phyloP scores from a whole-genome alignment of 2,113 vertebrate genomes.

The Pipra filicauda region DNA sequence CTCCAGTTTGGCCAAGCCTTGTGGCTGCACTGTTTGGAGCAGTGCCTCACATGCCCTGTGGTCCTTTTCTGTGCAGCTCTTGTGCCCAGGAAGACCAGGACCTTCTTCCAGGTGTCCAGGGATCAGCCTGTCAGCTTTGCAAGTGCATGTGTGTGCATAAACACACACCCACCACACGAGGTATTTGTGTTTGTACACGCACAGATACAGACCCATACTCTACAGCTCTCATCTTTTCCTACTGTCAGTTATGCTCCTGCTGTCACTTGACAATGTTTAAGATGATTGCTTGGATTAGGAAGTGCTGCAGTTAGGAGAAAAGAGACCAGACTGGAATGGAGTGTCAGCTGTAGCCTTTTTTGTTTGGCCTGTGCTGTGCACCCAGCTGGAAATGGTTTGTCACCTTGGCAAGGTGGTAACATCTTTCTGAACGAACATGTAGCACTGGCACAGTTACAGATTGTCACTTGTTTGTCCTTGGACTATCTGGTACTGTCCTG shows the following conservation, averaged over 20 bases:
- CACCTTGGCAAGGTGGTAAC: neutral
- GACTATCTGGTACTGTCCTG: neutral
- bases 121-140: neutral
- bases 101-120: neutral
- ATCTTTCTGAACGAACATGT: neutral
- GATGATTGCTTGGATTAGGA: neutral
- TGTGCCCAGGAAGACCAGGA: too few species aligned
- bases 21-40: neutral
- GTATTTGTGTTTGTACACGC: neutral
- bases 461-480: neutral
- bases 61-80: fast-evolving
- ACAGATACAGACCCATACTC: neutral
- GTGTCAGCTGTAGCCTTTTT: neutral
- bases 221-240: neutral
- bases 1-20: neutral
- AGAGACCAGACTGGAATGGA: neutral
- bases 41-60: neutral
- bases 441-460: neutral
- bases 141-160: too few species aligned
- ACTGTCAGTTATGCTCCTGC: neutral
- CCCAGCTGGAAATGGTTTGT: neutral
- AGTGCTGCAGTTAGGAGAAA: too few species aligned
- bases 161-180: neutral
- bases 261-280: neutral
- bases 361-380: neutral